Evolutionary conservation across 2,888 invertebrate genomes (phyloP).

Genomic region (Tetropium fuscum): DNA sequence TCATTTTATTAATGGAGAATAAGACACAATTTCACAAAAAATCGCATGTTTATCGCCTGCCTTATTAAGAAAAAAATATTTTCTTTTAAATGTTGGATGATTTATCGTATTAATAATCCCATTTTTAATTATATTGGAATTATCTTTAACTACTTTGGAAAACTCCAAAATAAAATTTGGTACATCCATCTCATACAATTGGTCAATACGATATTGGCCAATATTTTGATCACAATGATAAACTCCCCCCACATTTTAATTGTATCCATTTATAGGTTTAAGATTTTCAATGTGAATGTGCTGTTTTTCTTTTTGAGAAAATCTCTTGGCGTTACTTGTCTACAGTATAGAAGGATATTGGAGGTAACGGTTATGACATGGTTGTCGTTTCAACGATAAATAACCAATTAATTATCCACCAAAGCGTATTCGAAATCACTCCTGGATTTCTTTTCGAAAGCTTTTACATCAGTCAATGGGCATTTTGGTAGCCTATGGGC

Average conservation of each 20-base stretch:
- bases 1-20: too few species aligned
- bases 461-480: conserved; percentile 2
- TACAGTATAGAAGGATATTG: background rate
- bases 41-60: too few species aligned
- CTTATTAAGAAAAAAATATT: too few species aligned
- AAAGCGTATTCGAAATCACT: background rate
- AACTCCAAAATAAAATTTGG: too few species aligned
- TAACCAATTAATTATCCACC: too few species aligned
- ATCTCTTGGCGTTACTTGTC: background rate
- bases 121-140: too few species aligned
- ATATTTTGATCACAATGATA: background rate
- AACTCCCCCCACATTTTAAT: background rate
- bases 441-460: conserved; percentile 4
- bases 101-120: too few species aligned
- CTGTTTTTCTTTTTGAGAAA: background rate
- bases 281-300: background rate
- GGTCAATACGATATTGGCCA: background rate
- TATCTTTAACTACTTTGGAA: too few species aligned
- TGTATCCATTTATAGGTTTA: background rate
- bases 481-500: conserved; percentile 22
- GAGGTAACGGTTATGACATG: background rate
- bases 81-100: too few species aligned
- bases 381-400: too few species aligned
- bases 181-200: too few species aligned
- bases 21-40: too few species aligned